Percentiles rank a stretch among this genome's conserved stretches.
These are phyloP conservation scores for Gonatopus flavifemur DNA, from an alignment of 1,140 invertebrate genomes.

Conservation along the genomic window DNA sequence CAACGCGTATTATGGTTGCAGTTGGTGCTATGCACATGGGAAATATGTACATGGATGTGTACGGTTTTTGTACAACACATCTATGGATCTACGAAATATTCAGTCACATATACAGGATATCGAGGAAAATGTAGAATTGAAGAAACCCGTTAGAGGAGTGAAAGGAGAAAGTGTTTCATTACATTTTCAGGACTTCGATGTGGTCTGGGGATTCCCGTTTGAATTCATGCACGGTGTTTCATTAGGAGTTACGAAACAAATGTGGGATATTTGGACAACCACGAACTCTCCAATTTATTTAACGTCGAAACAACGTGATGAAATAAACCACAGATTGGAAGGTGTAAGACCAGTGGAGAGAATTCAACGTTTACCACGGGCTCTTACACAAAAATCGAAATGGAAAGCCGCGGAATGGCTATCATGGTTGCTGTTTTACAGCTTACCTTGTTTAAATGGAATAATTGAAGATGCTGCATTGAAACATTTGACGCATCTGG, in stretches of 20 bases:
- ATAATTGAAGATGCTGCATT: conserved; percentile 13
- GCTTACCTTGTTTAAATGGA: conserved; percentile 13
- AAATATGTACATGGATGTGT: too few species aligned
- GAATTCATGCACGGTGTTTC: conserved; percentile 29
- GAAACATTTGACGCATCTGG: conserved; percentile 15
- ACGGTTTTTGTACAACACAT: too few species aligned
- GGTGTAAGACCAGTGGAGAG: conserved; percentile 10
- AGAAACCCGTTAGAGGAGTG: too few species aligned
- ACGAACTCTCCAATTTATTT: neutral
- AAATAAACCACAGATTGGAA: conserved; percentile 6
- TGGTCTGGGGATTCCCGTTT: conserved; percentile 17
- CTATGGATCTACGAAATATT: too few species aligned
- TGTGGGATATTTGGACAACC: conserved; percentile 20
- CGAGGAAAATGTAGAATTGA: too few species aligned
- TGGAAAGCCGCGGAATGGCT: conserved; percentile 19
- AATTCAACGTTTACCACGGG: conserved; percentile 15
- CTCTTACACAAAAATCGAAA: neutral
- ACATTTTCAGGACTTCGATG: conserved; percentile 18
- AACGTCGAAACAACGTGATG: neutral
- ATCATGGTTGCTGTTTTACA: conserved; percentile 18
- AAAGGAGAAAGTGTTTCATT: neutral
- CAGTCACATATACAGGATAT: too few species aligned
- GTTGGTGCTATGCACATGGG: conserved; percentile 26
- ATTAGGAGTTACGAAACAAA: conserved; percentile 17
- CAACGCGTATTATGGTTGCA: conserved; percentile 8